Evolutionary conservation across 1,140 invertebrate species (phyloP).

Genomic region (Drosophila sproati): DNA sequence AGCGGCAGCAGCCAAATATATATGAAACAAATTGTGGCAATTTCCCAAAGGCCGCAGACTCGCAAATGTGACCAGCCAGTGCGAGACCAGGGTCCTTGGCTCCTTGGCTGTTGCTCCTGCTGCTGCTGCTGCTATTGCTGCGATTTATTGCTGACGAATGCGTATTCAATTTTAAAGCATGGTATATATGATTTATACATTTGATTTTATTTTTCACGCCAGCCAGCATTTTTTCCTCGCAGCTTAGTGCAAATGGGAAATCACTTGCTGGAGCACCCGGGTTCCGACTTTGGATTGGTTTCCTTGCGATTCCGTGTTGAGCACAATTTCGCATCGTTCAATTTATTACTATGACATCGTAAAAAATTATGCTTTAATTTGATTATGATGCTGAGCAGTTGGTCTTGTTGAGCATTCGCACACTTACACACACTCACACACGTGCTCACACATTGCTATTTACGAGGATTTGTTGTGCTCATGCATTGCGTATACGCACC

Average conservation of each 20-base stretch:
- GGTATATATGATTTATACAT: slow-evolving; percentile 78
- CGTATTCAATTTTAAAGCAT: slow-evolving; percentile 79
- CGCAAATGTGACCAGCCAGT: slow-evolving; percentile 67
- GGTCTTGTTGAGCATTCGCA: slow-evolving; percentile 9
- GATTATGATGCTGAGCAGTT: slow-evolving; percentile 65
- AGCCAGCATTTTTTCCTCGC: slow-evolving; percentile 12
- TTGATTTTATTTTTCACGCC: slow-evolving; percentile 77
- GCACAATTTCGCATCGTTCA: slow-evolving; percentile 73
- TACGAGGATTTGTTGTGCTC: slow-evolving; percentile 3
- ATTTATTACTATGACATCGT: slow-evolving; percentile 82
- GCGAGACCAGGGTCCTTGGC: slow-evolving; percentile 28
- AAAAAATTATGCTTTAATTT: slow-evolving; percentile 83
- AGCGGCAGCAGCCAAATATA: slow-evolving; percentile 64
- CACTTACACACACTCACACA: slow-evolving; percentile 6
- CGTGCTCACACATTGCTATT: background rate
- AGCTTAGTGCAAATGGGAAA: slow-evolving; percentile 60
- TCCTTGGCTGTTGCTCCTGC: slow-evolving; percentile 16
- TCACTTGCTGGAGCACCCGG: slow-evolving; percentile 51
- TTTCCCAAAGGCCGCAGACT: slow-evolving; percentile 65
- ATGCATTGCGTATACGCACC: slow-evolving; percentile 64
- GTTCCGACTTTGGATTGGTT: background rate
- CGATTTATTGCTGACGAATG: slow-evolving; percentile 82
- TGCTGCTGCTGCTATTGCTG: slow-evolving; percentile 19
- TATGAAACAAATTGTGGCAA: slow-evolving; percentile 80
- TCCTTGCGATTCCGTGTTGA: slow-evolving; percentile 25